Percentiles rank a stretch among this genome's conserved stretches.
Evolutionary conservation across 2,113 vertebrate genomes (phyloP).

Genomic region (Hoplias malabaricus): DNA sequence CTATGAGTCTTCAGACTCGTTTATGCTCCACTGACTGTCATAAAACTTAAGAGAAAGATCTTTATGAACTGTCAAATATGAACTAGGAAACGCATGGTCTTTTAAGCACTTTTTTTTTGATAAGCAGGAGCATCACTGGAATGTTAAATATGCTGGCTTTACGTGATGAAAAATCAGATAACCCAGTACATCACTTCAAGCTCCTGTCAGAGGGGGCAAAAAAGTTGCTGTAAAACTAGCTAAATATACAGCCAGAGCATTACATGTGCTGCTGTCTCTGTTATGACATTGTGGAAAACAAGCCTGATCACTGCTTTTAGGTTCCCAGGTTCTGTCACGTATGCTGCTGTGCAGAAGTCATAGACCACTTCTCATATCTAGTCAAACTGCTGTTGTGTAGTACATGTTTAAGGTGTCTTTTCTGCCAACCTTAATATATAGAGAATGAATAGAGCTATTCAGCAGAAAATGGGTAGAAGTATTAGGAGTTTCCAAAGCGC

Average conservation of each 20-base stretch:
- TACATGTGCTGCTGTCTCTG: not conserved
- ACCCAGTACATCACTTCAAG: not conserved
- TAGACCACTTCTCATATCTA: no score
- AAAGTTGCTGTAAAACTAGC: not conserved
- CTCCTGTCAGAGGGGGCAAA: not conserved
- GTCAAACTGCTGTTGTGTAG: no score
- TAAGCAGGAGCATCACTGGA: not conserved
- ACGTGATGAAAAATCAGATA: not conserved
- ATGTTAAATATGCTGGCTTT: not conserved
- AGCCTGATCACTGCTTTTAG: not conserved
- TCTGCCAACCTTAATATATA: no score
- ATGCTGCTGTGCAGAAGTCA: no score
- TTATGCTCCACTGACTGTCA: not conserved
- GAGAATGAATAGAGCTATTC: no score
- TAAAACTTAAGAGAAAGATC: not conserved
- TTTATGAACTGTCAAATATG: no score
- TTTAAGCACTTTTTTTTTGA: not conserved
- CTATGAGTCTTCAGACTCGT: slow-evolving; percentile 9
- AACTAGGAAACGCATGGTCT: not conserved
- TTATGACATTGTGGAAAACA: not conserved
- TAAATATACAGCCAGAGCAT: not conserved
- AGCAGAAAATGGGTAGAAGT: no score
- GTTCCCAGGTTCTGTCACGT: no score
- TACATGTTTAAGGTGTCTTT: no score
- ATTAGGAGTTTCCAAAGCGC: no score